Evolutionary conservation across 37 sponge, comb jelly and placozoan species (phyloP).

Genomic region (Dysidea cf. avara): DNA sequence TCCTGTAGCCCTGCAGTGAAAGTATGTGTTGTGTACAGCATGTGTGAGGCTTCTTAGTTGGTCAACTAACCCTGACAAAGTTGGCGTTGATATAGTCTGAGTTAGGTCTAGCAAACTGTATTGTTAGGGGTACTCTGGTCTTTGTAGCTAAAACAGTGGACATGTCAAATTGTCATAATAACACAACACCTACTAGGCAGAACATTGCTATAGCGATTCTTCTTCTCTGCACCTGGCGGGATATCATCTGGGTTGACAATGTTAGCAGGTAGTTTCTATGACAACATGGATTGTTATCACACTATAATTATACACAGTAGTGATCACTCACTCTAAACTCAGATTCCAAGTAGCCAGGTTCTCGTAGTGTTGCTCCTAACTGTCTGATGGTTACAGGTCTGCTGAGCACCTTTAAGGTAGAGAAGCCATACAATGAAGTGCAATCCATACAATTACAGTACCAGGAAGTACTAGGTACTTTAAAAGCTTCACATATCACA

Average conservation of each 20-base stretch:
- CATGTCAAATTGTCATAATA: background rate
- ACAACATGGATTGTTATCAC: background rate
- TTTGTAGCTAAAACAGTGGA: slow-evolving; percentile 1
- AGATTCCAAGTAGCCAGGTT: slow-evolving; percentile 59
- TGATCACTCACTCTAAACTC: slow-evolving; percentile 53
- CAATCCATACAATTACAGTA: background rate
- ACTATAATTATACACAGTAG: background rate
- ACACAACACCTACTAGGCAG: slow-evolving; percentile 64
- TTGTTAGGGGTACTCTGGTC: slow-evolving; percentile 19
- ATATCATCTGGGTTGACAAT: slow-evolving; percentile 52
- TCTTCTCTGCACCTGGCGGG: slow-evolving; percentile 76
- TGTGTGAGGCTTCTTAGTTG: no score
- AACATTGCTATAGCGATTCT: slow-evolving; percentile 88
- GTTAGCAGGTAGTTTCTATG: slow-evolving; percentile 68
- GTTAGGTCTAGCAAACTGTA: slow-evolving; percentile 11
- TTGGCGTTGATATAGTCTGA: slow-evolving; percentile 69
- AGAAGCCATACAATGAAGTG: background rate
- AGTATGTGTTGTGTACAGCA: background rate
- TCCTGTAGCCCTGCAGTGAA: slow-evolving; percentile 39
- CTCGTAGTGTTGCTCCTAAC: slow-evolving; percentile 58
- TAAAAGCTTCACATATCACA: no score
- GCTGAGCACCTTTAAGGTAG: slow-evolving; percentile 45
- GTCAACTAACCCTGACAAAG: slow-evolving; percentile 28
- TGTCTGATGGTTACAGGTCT: slow-evolving; percentile 64
- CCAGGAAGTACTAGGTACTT: background rate